Evolutionary conservation across 2,888 invertebrate species (phyloP), one percentile per base, ranked within the genome.

Genomic region (Leuctra nigra): DNA sequence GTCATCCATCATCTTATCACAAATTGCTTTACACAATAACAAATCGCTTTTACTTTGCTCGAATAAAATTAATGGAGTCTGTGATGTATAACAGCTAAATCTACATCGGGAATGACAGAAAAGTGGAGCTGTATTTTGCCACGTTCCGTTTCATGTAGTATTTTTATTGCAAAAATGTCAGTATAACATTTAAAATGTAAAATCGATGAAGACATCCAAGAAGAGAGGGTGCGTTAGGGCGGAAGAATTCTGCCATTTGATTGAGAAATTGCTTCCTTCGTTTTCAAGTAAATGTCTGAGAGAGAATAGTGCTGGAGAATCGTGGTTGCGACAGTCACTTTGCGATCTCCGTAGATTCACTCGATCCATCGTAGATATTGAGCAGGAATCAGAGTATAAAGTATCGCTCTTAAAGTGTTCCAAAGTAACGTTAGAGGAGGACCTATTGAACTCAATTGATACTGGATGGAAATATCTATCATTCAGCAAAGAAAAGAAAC

Each of bases 391-490:
- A 7, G 29, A 29, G 29, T 7, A 29, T 29, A 29, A 29, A 29
- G 29, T 29, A 29, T 29, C 29, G 29, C 29, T 29, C 29, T 29
- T 29, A 29, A 29, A n/a, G n/a, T n/a, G n/a, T n/a, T n/a, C n/a
- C n/a, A n/a, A n/a, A 29, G 20, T 44, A 29, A 33, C 33, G 50
- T 33, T 20, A 33, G 33, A 33, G 33, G 50, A 50, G 33, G 50
- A 50, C 35, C 33, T 22, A 50, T 50, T 50, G 22, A 22, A 48
- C 29, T 33, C 50, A 22, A 33, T 50, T 50, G 50, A 50, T 50
- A 50, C 50, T 13, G 36, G 50, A 41, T 41, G 41, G 41, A 41
- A 50, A 50, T 18, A 33, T 50, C 50, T 35, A 50, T 50, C 44
- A 44, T 44, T 44, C 44, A 22, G 44, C 23, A 29, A 29, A 29